A percentile compares a stretch with the other conserved stretches of the same genome.
These are phyloP conservation scores for Drosophila stalkeri DNA, from an alignment of 2,888 invertebrate genomes.

Conservation along the genomic window DNA sequence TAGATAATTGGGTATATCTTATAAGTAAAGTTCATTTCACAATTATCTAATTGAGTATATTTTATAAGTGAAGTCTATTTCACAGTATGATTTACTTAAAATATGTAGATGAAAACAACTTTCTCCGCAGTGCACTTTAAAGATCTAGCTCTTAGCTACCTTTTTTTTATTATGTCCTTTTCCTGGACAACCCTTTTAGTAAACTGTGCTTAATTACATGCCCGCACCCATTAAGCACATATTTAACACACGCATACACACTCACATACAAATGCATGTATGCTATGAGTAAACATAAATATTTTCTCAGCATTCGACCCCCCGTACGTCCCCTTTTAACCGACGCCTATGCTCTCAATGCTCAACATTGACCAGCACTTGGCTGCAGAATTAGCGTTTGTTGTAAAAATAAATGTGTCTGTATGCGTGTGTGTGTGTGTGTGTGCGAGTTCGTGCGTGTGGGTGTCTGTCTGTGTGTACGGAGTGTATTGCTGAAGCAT, in stretches of 20 bases:
- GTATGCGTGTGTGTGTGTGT: conserved; percentile 5
- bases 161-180: background rate
- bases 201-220: conserved; percentile 76
- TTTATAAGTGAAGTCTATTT: too few relatives aligned
- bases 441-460: background rate
- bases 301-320: conserved; percentile 36
- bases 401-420: conserved; percentile 48
- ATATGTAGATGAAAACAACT: background rate
- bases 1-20: too few relatives aligned
- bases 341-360: background rate
- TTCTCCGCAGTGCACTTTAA: conserved; percentile 6
- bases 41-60: too few relatives aligned
- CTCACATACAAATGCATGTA: conserved; percentile 11
- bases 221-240: conserved; percentile 75
- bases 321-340: background rate
- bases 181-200: conserved; percentile 66
- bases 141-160: too few relatives aligned
- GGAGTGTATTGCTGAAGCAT: conserved; percentile 41
- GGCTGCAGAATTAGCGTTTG: conserved; percentile 51
- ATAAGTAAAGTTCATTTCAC: too few relatives aligned
- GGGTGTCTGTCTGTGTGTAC: conserved; percentile 9
- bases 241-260: conserved; percentile 53
- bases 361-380: conserved; percentile 44
- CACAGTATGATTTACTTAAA: background rate
- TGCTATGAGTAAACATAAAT: conserved; percentile 45